phyloP scores from a whole-genome alignment of 2,888 invertebrate genomes.

The Lochmaea crataegi region DNA sequence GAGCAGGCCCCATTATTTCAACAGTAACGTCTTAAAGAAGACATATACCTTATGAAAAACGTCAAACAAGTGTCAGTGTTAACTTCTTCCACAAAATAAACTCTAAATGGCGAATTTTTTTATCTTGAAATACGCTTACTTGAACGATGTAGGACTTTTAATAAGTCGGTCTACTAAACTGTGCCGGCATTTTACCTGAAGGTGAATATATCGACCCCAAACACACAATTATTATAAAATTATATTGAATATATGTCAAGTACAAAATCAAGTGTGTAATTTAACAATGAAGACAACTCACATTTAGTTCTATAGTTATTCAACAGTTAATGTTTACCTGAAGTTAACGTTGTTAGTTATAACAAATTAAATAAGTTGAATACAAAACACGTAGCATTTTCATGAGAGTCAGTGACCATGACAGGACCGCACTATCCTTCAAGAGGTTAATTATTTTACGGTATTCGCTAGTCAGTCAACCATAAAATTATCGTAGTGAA shows the following conservation, averaged over 20 bases:
- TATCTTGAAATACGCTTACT: no score
- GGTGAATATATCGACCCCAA: not conserved
- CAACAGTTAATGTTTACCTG: constrained; percentile 11
- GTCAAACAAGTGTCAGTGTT: no score
- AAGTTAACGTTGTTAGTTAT: constrained; percentile 18
- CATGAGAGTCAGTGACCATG: constrained; percentile 27
- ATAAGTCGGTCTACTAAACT: no score
- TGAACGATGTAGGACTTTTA: no score
- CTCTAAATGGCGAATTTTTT: not conserved
- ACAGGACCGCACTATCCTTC: constrained; percentile 6
- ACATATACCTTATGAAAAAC: no score
- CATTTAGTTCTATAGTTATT: constrained; percentile 5
- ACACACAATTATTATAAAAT: not conserved
- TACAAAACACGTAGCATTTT: constrained; percentile 18
- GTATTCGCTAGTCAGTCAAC: not conserved
- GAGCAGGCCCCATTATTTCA: no score
- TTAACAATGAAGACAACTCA: constrained; percentile 8
- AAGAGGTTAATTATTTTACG: not conserved
- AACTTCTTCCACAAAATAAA: no score
- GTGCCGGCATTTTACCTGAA: not conserved
- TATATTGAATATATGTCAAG: constrained; percentile 21
- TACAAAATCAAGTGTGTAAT: constrained; percentile 4
- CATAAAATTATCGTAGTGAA: not conserved
- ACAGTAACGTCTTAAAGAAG: no score
- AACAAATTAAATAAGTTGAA: constrained; percentile 22